Evolutionary conservation across 1,140 invertebrate genomes (phyloP), one percentile per base, ranked within the genome.

Genomic region (Brachionus rubens): DNA sequence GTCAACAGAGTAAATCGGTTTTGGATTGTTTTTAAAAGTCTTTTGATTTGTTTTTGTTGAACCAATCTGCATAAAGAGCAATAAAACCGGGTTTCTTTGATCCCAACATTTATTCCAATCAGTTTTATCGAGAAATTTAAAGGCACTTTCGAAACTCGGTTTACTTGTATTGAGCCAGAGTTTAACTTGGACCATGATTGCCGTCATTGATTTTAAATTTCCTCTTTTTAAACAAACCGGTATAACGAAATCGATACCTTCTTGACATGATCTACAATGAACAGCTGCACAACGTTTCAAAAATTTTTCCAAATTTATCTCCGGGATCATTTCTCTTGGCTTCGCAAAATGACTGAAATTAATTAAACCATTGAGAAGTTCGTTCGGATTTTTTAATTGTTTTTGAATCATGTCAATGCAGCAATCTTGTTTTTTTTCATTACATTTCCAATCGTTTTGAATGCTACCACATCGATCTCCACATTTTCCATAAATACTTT

Each of bases 321-420:
- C 26, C 3, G 24, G 14, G 26, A 56, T 56, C 3, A 14, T 16
- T 30, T 30, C 12, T 56, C 30, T 56, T 1, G 52, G 7, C 30
- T 19, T 3, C 28, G 30, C 52, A 56, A 56, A 56, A 56, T 56
- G 52, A 33, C 30, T 56, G n/a, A 56, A 56, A 56, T 56, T 56
- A 3, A 56, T 30, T 1, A 30, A n/a, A 30, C 52, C 52, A 56
- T 56, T 56, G 3, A 56, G 16, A n/a, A 56, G 26, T 12, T 3
- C 26, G 12, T 3, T 12, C 9, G 21, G 14, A 30, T 56, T 30
- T 28, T 56, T 28, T 56, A 56, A 28, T 56, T 56, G 24, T 30
- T 56, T 26, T 1, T 30, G 28, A 1, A 56, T 14, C 16, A 56
- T 30, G 7, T 56, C 6, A 14, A 56, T 56, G 26, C 24, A 28